Base-by-base conservation (phyloP, 2,888 invertebrate species). In the Mesodorylaimus sp. region DNA sequence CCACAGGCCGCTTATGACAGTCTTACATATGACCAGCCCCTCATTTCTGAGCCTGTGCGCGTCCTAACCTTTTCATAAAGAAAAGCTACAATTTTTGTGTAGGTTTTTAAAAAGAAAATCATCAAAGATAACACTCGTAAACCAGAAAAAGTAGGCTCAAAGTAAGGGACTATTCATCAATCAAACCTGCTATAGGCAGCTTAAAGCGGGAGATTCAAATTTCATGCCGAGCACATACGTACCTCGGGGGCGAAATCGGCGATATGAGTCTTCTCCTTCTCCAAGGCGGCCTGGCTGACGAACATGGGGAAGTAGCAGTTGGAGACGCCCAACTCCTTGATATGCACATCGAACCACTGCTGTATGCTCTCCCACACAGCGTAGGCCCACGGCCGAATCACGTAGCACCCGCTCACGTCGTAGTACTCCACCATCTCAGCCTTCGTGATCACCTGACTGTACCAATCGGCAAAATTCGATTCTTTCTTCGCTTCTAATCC, bases 231-330 rank as follows among this genome's bases (percentile, higher is more conserved):
- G n/a, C n/a, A n/a, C n/a, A n/a, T n/a, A 50, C 50, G 53, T 56
- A 89, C 93, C 73, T 99, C 97, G 1, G 97, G 97, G 0, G 95
- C 84, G 73, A 99, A 99, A 73, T 99, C 97, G 36, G 85, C 86
- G 58, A 99, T 88, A 67, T 99, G 97, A 1, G 78, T 76, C 73
- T 97, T 93, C 67, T 99, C 97, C 60, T 81, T 84, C 66, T 97
- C 91, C 29, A 99, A 70, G 0, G 84, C 93, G 1, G 78, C 74
- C 64, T 78, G 70, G 0, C 93, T 89, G 0, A 99, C 97, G 66
- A 99, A 99, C 64, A 97, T 88, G 0, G 97, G 97, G 70, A 97
- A 97, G 67, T 95, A 97, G 58, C 87, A 85, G 66, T 97, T 93
- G 65, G 88, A 81, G 3, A 97, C 91, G 1, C 89, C 97, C 28